Base-by-base conservation (phyloP, 2,888 invertebrate species). In the Epinotia demarniana region DNA sequence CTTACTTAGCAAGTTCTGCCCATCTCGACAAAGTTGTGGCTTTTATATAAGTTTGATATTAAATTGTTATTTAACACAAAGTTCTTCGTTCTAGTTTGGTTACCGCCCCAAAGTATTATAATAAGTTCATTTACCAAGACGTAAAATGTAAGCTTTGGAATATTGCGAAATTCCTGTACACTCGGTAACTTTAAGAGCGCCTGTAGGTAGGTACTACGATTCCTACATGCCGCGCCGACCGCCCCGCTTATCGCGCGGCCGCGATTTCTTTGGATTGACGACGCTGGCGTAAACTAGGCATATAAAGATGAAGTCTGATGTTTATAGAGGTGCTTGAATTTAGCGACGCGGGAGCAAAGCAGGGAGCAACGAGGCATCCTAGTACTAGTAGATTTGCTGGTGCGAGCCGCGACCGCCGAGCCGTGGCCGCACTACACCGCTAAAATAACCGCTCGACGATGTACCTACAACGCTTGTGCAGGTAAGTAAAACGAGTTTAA, bases 291-390 rank as follows among this genome's bases (percentile, higher is more conserved):
- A 19, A 18, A 57, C 55, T 33, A 18, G 33, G 57, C 55, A 39
- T 67, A 67, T 55, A 53, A 55, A 13, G 11, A 9, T 39, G 39
- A 46, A 23, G 39, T n/a, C 53, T 53, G 61, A 71, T 71, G 61
- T 75, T 71, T 66, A 64, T 60, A 71, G 55, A 70, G 61, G 73
- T 77, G 57, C 76, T 77, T 70, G 64, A 73, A 60, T 43, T 57
- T 63, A 69, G 73, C 73, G 63, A 79, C 73, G 73, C 77, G 80
- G 77, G 78, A 81, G 84, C 84, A 81, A 82, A 81, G 82, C 81
- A 79, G 82, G 80, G 84, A 76, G 84, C 86, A 85, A 78, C 84
- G 83, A 83, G 79, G 80, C 86, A 80, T 83, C 82, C 80, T 79
- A 78, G 79, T 82, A 82, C 80, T 79, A 78, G 79, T 78, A 77